Conservation (phyloP, 1,140 invertebrate genomes). For the Popillia japonica region DNA sequence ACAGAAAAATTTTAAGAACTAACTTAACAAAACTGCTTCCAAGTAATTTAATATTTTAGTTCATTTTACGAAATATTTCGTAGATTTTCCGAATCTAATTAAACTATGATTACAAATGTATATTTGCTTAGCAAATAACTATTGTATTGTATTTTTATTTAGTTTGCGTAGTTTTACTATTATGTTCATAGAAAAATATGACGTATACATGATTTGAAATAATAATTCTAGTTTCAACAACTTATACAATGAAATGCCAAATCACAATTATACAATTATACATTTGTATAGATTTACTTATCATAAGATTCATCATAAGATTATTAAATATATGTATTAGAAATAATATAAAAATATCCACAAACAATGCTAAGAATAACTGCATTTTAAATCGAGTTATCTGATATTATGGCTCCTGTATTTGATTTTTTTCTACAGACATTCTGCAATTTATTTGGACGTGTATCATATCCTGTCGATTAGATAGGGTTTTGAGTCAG, state of each 20-base stretch:
- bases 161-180: no score
- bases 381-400: neutral
- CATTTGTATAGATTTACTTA: neutral
- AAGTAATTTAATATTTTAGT: no score
- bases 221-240: neutral
- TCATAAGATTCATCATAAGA: neutral
- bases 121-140: neutral
- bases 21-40: no score
- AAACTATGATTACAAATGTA: neutral
- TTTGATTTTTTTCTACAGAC: neutral
- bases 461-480: conserved; percentile 2
- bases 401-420: neutral
- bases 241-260: neutral
- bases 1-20: no score
- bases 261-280: neutral
- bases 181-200: neutral
- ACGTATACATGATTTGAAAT: neutral
- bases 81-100: no score
- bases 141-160: neutral
- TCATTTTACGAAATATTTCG: no score
- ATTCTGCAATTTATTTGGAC: conserved; percentile 10
- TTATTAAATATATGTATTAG: neutral
- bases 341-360: neutral
- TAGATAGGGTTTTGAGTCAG: neutral
- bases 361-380: neutral